Evolutionary conservation across 2,888 invertebrate species (phyloP).

Genomic region (Drosophila birchii): DNA sequence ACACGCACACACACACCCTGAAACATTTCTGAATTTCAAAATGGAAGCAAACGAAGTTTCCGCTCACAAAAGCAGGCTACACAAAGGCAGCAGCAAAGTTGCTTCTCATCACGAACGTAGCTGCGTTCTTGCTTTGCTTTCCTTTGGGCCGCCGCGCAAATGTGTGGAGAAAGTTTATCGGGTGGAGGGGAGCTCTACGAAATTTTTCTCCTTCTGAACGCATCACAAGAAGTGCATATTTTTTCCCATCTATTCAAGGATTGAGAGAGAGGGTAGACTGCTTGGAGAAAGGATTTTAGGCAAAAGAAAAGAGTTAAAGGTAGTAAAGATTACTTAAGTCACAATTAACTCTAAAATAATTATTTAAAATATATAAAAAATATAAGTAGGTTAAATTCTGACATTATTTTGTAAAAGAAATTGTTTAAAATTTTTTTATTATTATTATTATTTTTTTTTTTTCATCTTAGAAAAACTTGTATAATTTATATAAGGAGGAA

Average conservation of each 20-base stretch:
- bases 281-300: neutral
- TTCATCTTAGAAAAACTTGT: too few relatives aligned
- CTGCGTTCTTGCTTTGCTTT: constrained; percentile 23
- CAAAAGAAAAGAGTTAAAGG: neutral
- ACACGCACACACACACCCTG: constrained; percentile 20
- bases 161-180: constrained; percentile 29
- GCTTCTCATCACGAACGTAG: constrained; percentile 44
- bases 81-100: constrained; percentile 65
- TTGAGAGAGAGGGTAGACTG: neutral
- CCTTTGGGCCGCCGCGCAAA: constrained; percentile 3
- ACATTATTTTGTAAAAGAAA: too few relatives aligned
- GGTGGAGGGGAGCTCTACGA: constrained; percentile 4
- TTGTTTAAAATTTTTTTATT: too few relatives aligned
- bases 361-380: neutral
- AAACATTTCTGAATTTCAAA: constrained; percentile 72
- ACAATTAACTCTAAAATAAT: neutral
- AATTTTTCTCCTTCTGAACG: constrained; percentile 13
- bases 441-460: too few relatives aligned
- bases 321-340: too few relatives aligned
- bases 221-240: constrained; percentile 10
- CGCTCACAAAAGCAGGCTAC: constrained; percentile 57
- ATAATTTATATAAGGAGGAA: too few relatives aligned
- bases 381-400: too few relatives aligned
- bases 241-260: constrained; percentile 13
- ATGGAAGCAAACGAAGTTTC: constrained; percentile 72